Conservation (phyloP, 1,140 invertebrate species). For the Sycobia sp. region DNA sequence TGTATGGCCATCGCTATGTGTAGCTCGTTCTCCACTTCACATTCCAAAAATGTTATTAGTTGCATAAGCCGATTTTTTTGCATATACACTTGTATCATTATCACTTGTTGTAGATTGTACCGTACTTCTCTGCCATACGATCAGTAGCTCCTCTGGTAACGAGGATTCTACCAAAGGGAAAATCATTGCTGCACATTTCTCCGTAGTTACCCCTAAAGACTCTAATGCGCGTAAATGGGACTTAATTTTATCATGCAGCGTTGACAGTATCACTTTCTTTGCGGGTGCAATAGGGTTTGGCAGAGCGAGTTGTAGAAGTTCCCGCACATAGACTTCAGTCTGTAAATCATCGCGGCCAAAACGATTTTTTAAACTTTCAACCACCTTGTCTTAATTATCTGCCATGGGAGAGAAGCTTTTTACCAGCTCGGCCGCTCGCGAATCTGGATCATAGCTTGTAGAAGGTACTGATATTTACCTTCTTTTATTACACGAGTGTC, state of each 20-base stretch:
- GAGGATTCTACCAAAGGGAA: conserved; percentile 26
- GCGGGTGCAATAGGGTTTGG: neutral
- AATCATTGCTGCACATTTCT: conserved; percentile 44
- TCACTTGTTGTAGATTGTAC: neutral
- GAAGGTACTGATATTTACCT: conserved; percentile 13
- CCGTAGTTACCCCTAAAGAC: conserved; percentile 21
- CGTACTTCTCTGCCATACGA: conserved; percentile 37
- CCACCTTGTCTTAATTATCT: conserved; percentile 42
- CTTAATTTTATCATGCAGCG: neutral
- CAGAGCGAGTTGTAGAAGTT: conserved; percentile 39
- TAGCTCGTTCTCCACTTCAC: conserved; percentile 41
- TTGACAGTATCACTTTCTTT: neutral
- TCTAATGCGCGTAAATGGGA: neutral
- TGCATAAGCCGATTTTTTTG: conserved; percentile 32
- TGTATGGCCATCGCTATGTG: conserved; percentile 36
- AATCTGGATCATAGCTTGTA: conserved; percentile 16
- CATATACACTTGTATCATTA: no score
- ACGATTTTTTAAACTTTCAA: conserved; percentile 36
- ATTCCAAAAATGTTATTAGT: conserved; percentile 41
- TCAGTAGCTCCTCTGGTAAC: conserved; percentile 43
- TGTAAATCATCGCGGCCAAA: conserved; percentile 41
- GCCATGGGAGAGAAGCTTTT: conserved; percentile 39
- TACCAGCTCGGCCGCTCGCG: neutral
- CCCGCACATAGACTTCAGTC: conserved; percentile 46
- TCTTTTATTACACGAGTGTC: conserved; percentile 23